Conservation (phyloP, 2,797 vertebrate species). For the Sylvilagus floridanus region DNA sequence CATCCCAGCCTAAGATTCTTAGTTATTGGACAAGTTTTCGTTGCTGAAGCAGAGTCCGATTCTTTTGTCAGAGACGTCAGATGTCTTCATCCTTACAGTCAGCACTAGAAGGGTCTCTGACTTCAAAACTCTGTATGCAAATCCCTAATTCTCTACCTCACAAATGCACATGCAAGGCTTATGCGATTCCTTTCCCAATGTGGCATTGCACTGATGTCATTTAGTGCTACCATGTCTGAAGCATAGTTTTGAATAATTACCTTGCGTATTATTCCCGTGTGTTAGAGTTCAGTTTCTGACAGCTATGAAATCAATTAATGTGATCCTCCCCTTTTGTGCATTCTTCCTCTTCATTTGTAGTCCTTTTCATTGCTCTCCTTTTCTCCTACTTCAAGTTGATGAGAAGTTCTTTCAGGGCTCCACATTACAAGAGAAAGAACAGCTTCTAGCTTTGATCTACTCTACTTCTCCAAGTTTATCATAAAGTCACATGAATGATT, state of each 20-base stretch:
- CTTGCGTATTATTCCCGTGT: neutral
- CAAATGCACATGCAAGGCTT: accelerated
- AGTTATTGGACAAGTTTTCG: neutral
- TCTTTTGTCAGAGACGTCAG: neutral
- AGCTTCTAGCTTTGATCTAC: neutral
- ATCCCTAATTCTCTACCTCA: neutral
- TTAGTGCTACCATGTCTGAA: neutral
- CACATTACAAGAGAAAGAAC: neutral
- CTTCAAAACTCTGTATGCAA: neutral
- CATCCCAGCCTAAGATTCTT: neutral
- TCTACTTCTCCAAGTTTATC: neutral
- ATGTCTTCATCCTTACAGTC: neutral
- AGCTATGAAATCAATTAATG: neutral
- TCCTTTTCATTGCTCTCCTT: neutral
- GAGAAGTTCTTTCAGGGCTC: neutral
- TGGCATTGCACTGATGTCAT: accelerated
- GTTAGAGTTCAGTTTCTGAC: neutral
- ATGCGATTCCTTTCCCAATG: neutral
- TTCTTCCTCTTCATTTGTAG: neutral
- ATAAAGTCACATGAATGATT: neutral
- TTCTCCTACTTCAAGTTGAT: neutral
- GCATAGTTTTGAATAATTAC: neutral
- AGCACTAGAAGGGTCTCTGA: neutral
- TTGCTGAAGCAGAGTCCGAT: neutral
- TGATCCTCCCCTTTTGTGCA: neutral